Evolutionary conservation across 2,113 vertebrate genomes (phyloP), one percentile per base, ranked within the genome.

Genomic region (Tragelaphus scriptus): DNA sequence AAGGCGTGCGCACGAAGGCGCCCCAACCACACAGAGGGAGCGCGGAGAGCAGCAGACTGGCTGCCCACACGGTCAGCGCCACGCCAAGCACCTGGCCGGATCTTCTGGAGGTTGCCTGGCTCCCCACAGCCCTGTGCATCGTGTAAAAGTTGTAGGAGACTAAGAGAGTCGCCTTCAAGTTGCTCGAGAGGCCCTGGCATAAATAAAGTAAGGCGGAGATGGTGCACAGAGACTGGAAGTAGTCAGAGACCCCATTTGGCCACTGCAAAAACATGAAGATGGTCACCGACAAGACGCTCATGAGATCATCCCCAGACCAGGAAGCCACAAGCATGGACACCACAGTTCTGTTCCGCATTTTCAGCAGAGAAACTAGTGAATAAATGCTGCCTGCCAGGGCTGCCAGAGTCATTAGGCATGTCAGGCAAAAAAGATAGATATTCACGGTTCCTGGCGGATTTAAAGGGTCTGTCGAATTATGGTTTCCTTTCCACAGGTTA

Each of bases 1-100:
- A 99, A 49, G 99, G 98, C 25, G 99, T 99, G 81, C 98, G 99
- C 55, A 98, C 94, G 88, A 99, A 99, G 87, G 98, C 98, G 95
- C 99, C 99, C 99, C 99, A 99, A 5, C 99, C 99, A 84, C 99
- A 99, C 77, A 99, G 96, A 75, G 99, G 99, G 47, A 99, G 94
- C 94, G 99, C 63, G 11, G 99, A 99, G 95, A 99, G 98, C n/a
- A 98, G 95, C 98, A 99, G 98, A 84, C 99, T 99, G 95, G 99
- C 97, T 2, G 98, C 98, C 99, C 99, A 99, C 80, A 99, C 98
- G 1, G 95, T 95, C 85, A 98, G 98, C 17, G 88, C 96, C 25
- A 32, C 95, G 19, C 79, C 87, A 1, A 98, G 91, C 75, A 82
- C 98, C 86, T 40, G 96, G 71, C 98, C 89, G 0, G 97, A 98